phyloP scores from a whole-genome alignment of 2,888 invertebrate species.

The Drosophila pseudotakahashii region DNA sequence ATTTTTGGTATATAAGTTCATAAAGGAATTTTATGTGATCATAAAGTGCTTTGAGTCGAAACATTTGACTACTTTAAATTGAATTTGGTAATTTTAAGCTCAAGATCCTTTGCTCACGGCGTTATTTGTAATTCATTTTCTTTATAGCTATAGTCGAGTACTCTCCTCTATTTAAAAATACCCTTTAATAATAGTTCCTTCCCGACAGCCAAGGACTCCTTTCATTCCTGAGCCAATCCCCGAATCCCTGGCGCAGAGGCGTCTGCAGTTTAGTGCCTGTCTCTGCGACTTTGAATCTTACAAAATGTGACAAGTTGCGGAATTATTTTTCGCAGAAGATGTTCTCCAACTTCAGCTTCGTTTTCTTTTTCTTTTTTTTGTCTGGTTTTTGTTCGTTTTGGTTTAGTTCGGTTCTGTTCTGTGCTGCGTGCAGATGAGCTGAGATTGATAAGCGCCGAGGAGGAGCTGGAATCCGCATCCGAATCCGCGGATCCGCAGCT shows the following conservation, averaged over 20 bases:
- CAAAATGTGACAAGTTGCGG: conserved; percentile 79
- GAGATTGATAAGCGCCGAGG: conserved; percentile 72
- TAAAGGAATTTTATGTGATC: no score
- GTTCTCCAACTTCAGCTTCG: conserved; percentile 46
- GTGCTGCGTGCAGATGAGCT: conserved; percentile 76
- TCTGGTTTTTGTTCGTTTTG: neutral
- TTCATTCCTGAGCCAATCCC: conserved; percentile 29
- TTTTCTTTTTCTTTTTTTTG: conserved; percentile 1
- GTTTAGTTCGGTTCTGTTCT: conserved; percentile 18
- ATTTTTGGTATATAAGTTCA: no score
- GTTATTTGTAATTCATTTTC: no score
- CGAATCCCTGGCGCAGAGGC: conserved; percentile 67
- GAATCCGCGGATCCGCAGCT: conserved; percentile 30
- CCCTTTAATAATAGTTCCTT: conserved; percentile 58
- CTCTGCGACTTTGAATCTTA: conserved; percentile 48
- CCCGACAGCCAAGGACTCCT: conserved; percentile 66
- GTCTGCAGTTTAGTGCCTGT: conserved; percentile 52
- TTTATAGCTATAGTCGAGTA: no score
- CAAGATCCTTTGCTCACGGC: no score
- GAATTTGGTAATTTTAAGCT: no score
- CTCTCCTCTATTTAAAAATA: conserved; percentile 34
- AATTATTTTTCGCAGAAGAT: conserved; percentile 79
- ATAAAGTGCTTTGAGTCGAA: no score
- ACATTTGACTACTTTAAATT: no score
- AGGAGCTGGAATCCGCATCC: conserved; percentile 3